Evolutionary conservation across 2,113 vertebrate genomes (phyloP).

Genomic region (Arvicanthis niloticus): DNA sequence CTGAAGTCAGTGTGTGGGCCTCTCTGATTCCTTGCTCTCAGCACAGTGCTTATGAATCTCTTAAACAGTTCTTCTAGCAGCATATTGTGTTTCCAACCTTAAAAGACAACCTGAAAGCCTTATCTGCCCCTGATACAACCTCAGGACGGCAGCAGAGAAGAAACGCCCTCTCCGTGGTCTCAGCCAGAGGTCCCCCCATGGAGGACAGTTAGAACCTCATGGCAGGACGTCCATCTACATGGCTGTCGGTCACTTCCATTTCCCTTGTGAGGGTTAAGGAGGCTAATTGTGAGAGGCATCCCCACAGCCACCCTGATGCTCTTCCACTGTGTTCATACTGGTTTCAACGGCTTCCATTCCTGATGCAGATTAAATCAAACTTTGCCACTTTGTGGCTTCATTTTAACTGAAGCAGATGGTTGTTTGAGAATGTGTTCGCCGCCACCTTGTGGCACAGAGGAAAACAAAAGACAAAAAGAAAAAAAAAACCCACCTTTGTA

Average conservation of each 20-base stretch:
- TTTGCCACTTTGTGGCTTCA: not conserved
- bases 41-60: constrained; percentile 31
- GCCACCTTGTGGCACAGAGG: constrained; percentile 81
- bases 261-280: not conserved
- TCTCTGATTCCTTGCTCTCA: not conserved
- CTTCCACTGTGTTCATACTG: not conserved
- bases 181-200: not conserved
- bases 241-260: not conserved
- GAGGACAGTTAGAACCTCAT: constrained; percentile 25
- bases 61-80: constrained; percentile 15
- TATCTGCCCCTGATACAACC: constrained; percentile 34
- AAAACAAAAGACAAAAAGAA: not conserved
- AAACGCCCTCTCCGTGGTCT: constrained; percentile 20
- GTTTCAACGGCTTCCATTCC: not conserved
- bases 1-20: not conserved
- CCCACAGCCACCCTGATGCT: not conserved
- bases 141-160: not conserved
- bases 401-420: not conserved
- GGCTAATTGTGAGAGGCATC: not conserved
- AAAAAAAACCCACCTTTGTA: not conserved
- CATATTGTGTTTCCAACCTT: not conserved
- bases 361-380: not conserved
- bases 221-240: not conserved
- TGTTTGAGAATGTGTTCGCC: not conserved
- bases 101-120: too few species aligned